A percentile compares a stretch with the other conserved stretches of the same genome.
These are phyloP conservation scores for Eledona agricola DNA, from an alignment of 2,888 invertebrate genomes.

Conservation along the genomic window DNA sequence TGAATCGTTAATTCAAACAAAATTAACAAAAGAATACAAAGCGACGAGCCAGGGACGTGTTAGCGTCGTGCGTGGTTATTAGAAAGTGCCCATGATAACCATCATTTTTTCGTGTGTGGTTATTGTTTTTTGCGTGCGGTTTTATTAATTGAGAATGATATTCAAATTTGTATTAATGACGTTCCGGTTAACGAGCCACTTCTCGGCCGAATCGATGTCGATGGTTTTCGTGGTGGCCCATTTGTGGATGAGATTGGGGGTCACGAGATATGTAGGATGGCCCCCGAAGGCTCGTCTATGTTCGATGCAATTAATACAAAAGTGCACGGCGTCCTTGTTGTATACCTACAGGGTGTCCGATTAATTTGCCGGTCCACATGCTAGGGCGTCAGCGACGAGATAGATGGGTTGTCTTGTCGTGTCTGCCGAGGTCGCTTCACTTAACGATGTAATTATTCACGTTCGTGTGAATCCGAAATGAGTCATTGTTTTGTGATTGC, in stretches of 20 bases:
- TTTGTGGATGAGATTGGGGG: constrained; percentile 21
- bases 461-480: constrained; percentile 25
- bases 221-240: constrained; percentile 8
- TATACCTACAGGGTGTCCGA: too few species aligned
- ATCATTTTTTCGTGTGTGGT: constrained; percentile 17
- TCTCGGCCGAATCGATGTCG: constrained; percentile 4
- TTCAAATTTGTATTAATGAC: constrained; percentile 23
- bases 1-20: constrained; percentile 10
- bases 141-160: constrained; percentile 20
- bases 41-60: background rate
- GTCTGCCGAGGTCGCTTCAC: too few species aligned
- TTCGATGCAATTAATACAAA: constrained; percentile 21
- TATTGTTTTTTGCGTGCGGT: constrained; percentile 5
- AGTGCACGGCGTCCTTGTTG: constrained; percentile 10
- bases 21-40: too few species aligned
- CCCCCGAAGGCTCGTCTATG: constrained; percentile 28
- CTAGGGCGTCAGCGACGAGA: too few species aligned
- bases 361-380: too few species aligned
- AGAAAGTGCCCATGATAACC: constrained; percentile 10
- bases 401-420: too few species aligned
- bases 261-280: constrained; percentile 24
- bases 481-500: constrained; percentile 35
- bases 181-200: constrained; percentile 18
- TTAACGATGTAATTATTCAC: constrained; percentile 31
- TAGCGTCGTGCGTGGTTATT: background rate